Base-by-base conservation (phyloP, 2,797 vertebrate genomes). In the Smutsia temminckii region DNA sequence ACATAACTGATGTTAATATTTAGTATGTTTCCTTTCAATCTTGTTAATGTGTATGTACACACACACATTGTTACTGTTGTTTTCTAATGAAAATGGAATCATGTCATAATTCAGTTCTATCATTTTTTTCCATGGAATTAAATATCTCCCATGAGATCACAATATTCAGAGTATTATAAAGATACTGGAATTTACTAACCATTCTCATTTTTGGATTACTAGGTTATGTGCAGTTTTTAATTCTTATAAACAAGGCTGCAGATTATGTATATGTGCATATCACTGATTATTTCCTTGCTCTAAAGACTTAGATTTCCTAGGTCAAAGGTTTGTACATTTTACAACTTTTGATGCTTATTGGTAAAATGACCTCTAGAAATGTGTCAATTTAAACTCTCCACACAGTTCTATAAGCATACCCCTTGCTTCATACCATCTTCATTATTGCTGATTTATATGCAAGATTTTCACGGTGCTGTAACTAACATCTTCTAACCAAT, bases 251-350 rank as follows among this genome's bases (percentile, higher is more conserved):
- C 7, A 69, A 91, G 32, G 2, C 6, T 89, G 2, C 5, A 69
- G 29, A 91, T 91, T 94, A 63, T 75, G 13, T 86, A 86, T 94
- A 93, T 85, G 32, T 89, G 20, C 4, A 40, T 74, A 49, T 57
- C 27, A 75, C 11, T 81, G 32, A 69, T 68, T 57, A 81, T 95
- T 93, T 85, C 20, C 37, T 81, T 93, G 17, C 14, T 85, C 63
- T 68, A 85, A 92, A 90, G 46, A 51, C 21, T 34, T 57, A 57
- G 16, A 11, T 90, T 75, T 80, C 11, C 21, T 66, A 68, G n/a
- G 34, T 91, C 21, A 68, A 64, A 88, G 17, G 3, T 72, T 16
- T 34, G 5, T 72, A 80, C 10, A 66, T 53, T 92, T 95, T 84
- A 87, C 80, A 27, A 8, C 14, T 86, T 90, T 92, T 63, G 59